Conservation (phyloP, 2,888 invertebrate genomes). For the Hyposoter didymator region DNA sequence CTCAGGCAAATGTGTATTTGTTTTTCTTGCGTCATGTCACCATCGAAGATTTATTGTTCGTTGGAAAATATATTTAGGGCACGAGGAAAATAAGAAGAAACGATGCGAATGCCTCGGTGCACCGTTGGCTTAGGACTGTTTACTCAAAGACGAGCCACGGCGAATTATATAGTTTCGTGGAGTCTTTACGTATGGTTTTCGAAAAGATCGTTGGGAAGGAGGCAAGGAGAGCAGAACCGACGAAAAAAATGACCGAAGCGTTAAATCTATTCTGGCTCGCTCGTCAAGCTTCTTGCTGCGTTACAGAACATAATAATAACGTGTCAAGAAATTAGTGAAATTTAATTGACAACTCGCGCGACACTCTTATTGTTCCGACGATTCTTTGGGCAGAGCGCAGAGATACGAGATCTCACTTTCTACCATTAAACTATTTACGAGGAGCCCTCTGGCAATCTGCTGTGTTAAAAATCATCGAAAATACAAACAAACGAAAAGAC, state of each 20-base stretch:
- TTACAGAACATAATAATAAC: constrained; percentile 15
- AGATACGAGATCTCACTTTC: constrained; percentile 55
- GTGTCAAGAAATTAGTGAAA: constrained; percentile 73
- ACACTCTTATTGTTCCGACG: constrained; percentile 56
- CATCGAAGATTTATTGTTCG: neutral
- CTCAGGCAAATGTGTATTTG: neutral
- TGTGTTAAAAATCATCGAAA: neutral
- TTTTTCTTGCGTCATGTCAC: neutral
- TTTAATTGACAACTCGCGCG: constrained; percentile 68
- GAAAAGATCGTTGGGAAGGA: neutral
- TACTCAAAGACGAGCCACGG: constrained; percentile 3
- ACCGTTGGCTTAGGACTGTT: neutral
- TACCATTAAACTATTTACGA: constrained; percentile 29
- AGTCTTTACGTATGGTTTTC: neutral
- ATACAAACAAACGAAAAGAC: neutral
- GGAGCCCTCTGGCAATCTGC: neutral
- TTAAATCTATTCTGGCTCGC: constrained; percentile 45
- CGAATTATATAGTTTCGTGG: constrained; percentile 25
- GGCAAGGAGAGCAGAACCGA: neutral
- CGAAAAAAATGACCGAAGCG: constrained; percentile 40
- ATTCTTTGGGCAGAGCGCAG: constrained; percentile 48
- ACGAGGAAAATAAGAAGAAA: neutral
- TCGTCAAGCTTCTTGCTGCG: neutral
- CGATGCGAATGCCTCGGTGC: neutral
- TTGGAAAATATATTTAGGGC: neutral